Evolutionary conservation across 2,797 vertebrate genomes (phyloP), one percentile per base, ranked within the genome.

Genomic region (Coendou prehensilis): DNA sequence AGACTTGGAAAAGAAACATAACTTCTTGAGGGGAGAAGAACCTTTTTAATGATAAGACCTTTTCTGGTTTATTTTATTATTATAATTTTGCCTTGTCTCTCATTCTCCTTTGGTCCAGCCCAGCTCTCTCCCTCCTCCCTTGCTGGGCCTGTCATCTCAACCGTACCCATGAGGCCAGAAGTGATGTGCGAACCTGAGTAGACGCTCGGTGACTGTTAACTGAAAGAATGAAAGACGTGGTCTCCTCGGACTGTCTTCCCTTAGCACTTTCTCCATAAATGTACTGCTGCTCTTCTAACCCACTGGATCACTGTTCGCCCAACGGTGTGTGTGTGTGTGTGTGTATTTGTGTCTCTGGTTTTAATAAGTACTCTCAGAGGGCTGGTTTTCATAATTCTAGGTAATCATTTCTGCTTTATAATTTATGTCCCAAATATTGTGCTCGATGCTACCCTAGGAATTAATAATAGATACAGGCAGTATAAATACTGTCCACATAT

Each of bases 321-420:
- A 41, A 41, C 37, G 22, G 13, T 14, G 9, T 14, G 17, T 56
- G 7, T 41, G 14, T 23, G 18, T 17, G 15, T 54, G 7, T 41
- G 18, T 6, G 1, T 11, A 23, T 54, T 26, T 59, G 6, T 41
- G 2, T 23, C 45, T 47, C 18, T 63, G 17, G 28, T 59, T 52
- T 84, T 80, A 84, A 67, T 63, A 26, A 18, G 6, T 3, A 7
- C 22, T 86, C 52, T 33, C 50, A 28, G 30, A 67, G 28, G 50
- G 47, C 52, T 47, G 14, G 10, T 73, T 89, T 81, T 33, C 45
- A 37, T 67, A 54, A 69, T 78, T 57, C 61, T 45, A 73, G 54
- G 26, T 15, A 73, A 90, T 87, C 41, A 47, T 59, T 93, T 87
- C 54, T 91, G 41, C 75, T 64, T 10, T 92, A 45, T 85, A 76